phyloP scores from a whole-genome alignment of 2,888 invertebrate species.

The Philereme transversata region DNA sequence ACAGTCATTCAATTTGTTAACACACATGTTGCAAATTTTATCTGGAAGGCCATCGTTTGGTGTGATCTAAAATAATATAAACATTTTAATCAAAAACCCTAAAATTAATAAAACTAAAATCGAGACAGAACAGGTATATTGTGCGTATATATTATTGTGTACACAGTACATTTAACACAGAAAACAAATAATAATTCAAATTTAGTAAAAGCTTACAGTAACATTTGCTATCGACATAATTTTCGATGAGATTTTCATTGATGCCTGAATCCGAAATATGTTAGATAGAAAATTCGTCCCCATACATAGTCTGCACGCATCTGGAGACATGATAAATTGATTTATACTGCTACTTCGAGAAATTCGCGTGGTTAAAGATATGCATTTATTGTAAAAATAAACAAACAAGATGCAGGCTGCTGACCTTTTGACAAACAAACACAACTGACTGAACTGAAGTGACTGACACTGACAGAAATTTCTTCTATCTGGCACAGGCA shows the following conservation, averaged over 20 bases:
- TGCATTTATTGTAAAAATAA: no score
- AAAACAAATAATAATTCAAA: not conserved
- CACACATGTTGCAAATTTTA: conserved; percentile 63
- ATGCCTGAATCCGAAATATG: conserved; percentile 55
- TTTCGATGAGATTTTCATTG: conserved; percentile 55
- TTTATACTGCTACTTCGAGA: no score
- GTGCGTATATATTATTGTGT: no score
- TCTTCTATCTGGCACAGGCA: no score
- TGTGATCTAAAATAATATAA: conserved; percentile 51
- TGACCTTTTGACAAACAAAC: no score
- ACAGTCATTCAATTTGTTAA: conserved; percentile 58
- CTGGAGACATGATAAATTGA: conserved; percentile 29
- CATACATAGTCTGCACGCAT: conserved; percentile 65
- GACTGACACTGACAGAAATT: no score
- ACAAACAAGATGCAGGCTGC: no score
- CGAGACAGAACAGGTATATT: no score
- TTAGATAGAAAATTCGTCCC: conserved; percentile 45
- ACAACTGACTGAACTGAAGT: no score
- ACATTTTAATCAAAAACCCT: no score
- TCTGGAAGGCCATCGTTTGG: conserved; percentile 66
- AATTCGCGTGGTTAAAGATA: no score
- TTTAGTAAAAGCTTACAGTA: conserved; percentile 48
- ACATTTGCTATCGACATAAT: conserved; percentile 65
- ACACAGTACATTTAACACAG: not conserved
- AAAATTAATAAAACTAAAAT: no score